Evolutionary conservation across 64 coral and sea anemone genomes (phyloP).

Genomic region (Dendronephthya gigantea): DNA sequence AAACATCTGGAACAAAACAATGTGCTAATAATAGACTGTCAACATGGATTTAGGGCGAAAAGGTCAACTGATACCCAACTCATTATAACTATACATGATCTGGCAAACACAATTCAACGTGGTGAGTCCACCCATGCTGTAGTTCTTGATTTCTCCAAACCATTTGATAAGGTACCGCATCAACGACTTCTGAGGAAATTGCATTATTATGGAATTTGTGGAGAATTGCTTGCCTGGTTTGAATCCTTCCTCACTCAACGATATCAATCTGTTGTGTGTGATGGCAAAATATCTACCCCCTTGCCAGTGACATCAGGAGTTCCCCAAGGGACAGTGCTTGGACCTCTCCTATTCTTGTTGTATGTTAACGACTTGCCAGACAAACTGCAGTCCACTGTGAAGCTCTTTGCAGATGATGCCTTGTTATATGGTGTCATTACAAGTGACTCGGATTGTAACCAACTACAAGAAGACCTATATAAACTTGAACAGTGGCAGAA

Average conservation of each 20-base stretch:
- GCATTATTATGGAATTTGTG: neutral
- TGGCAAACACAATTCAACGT: neutral
- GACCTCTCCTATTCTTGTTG: neutral
- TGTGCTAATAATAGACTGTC: neutral
- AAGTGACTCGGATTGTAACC: neutral
- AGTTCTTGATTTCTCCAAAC: neutral
- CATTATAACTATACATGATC: neutral
- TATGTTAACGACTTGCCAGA: neutral
- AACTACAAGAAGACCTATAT: neutral
- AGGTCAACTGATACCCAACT: neutral
- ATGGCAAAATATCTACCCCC: neutral
- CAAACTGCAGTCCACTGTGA: neutral
- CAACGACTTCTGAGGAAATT: neutral
- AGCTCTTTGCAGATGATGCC: neutral
- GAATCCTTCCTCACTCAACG: neutral
- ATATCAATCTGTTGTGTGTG: neutral
- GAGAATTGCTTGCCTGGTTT: neutral
- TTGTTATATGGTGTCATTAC: neutral
- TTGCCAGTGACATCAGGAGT: neutral
- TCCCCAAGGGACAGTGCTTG: no score
- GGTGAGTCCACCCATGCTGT: neutral
- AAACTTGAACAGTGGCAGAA: neutral
- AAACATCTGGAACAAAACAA: neutral
- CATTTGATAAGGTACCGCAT: neutral
- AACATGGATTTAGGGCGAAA: constrained; percentile 6